Conservation (phyloP, 2,113 vertebrate species). For the Pelvicachromis taeniatus region DNA sequence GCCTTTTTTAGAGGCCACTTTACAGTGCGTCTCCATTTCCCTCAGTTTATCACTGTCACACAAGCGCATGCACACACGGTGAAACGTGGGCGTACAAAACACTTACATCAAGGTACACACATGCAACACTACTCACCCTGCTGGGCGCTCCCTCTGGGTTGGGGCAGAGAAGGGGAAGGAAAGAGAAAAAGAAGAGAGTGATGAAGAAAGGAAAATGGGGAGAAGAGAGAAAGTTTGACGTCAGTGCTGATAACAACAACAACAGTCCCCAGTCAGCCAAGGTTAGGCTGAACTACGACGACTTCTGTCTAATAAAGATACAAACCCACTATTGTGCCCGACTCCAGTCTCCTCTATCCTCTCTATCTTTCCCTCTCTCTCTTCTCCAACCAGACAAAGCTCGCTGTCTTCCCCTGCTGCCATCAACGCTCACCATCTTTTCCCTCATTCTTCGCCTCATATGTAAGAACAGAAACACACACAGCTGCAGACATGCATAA, state of each 20-base stretch:
- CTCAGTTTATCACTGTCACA: slow-evolving; percentile 42
- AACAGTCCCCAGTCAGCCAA: slow-evolving; percentile 55
- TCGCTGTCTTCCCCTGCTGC: slow-evolving; percentile 26
- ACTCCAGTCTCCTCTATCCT: not conserved
- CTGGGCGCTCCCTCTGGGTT: slow-evolving; percentile 77
- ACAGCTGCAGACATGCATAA: slow-evolving; percentile 30
- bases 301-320: slow-evolving; percentile 63
- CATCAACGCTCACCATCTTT: slow-evolving; percentile 30
- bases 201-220: slow-evolving; percentile 18
- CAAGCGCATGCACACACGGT: not conserved
- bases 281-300: slow-evolving; percentile 56
- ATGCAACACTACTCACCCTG: slow-evolving; percentile 71
- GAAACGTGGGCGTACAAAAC: not conserved
- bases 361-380: slow-evolving; percentile 6
- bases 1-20: slow-evolving; percentile 39
- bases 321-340: slow-evolving; percentile 45
- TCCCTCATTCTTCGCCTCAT: slow-evolving; percentile 23
- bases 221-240: slow-evolving; percentile 59
- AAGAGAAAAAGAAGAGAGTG: not conserved
- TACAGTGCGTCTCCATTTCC: slow-evolving; percentile 21
- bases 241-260: slow-evolving; percentile 73
- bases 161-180: slow-evolving; percentile 9
- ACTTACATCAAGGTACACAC: not conserved
- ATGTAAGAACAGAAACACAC: slow-evolving; percentile 28
- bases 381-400: slow-evolving; percentile 35